phyloP scores from a whole-genome alignment of 2,797 vertebrate genomes.

The Smutsia gigantea region DNA sequence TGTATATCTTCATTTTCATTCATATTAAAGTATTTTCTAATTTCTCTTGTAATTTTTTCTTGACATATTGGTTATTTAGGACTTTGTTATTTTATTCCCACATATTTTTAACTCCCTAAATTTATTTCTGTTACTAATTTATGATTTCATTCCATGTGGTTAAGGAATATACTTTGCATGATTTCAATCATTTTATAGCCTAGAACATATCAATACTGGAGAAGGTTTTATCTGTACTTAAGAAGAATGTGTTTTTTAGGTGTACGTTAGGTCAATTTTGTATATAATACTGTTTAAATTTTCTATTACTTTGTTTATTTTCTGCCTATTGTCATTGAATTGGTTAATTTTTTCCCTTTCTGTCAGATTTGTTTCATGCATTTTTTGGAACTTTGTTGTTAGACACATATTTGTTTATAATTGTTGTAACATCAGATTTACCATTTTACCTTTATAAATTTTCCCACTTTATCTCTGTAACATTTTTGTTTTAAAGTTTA shows the following conservation, averaged over 20 bases:
- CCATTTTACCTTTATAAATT: not conserved
- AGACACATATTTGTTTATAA: not conserved
- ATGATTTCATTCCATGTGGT: not conserved
- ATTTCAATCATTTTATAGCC: not conserved
- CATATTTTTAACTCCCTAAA: not conserved
- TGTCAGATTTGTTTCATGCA: not conserved
- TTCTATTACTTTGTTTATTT: not conserved
- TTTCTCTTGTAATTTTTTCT: not conserved
- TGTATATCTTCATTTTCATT: not conserved
- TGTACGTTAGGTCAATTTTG: not conserved
- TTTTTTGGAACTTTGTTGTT: not conserved
- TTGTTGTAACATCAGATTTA: not conserved
- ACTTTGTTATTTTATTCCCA: not conserved
- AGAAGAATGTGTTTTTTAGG: not conserved
- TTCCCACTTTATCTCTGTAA: not conserved
- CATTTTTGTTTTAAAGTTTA: not conserved
- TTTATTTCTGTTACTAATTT: not conserved
- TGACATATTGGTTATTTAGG: not conserved
- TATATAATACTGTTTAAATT: not conserved
- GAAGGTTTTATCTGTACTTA: not conserved
- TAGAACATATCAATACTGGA: not conserved
- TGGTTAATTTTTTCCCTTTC: not conserved
- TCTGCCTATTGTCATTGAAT: not conserved
- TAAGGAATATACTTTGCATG: not conserved
- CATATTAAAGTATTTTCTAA: not conserved